A percentile compares a stretch with the other conserved stretches of the same genome.
Conservation (phyloP, 2,797 vertebrate genomes). For the Emys orbicularis region DNA sequence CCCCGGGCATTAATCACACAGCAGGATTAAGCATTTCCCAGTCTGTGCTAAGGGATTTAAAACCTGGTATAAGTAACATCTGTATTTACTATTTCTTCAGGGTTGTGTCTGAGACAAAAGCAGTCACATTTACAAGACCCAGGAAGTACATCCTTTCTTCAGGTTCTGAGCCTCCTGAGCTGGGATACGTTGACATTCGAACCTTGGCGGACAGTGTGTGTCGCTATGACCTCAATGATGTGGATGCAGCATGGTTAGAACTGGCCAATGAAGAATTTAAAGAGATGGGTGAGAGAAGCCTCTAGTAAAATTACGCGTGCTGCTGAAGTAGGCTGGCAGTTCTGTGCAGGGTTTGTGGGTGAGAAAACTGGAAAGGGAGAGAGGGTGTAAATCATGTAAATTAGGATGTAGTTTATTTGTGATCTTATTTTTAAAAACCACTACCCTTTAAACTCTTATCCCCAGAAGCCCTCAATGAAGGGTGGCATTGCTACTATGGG, state of each 20-base stretch:
- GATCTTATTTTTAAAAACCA: background rate
- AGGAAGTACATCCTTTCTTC: conserved; percentile 94
- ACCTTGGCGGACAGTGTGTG: conserved; percentile 91
- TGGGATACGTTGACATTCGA: conserved; percentile 93
- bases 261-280: conserved; percentile 91
- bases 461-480: background rate
- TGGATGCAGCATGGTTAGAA: conserved; percentile 93
- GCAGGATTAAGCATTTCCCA: background rate
- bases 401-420: background rate
- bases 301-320: background rate
- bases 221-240: conserved; percentile 94
- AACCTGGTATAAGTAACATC: background rate
- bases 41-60: background rate
- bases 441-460: background rate
- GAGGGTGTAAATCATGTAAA: background rate
- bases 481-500: background rate
- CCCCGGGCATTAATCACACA: background rate
- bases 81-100: conserved; percentile 73
- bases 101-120: conserved; percentile 86
- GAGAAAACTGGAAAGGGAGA: background rate
- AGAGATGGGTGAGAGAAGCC: conserved; percentile 90
- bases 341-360: background rate
- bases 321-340: background rate
- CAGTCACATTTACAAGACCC: conserved; percentile 89
- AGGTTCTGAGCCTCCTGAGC: conserved; percentile 84